These are phyloP conservation scores for Lophius americanus DNA, from an alignment of 2,797 vertebrate genomes.

Conservation along the genomic window DNA sequence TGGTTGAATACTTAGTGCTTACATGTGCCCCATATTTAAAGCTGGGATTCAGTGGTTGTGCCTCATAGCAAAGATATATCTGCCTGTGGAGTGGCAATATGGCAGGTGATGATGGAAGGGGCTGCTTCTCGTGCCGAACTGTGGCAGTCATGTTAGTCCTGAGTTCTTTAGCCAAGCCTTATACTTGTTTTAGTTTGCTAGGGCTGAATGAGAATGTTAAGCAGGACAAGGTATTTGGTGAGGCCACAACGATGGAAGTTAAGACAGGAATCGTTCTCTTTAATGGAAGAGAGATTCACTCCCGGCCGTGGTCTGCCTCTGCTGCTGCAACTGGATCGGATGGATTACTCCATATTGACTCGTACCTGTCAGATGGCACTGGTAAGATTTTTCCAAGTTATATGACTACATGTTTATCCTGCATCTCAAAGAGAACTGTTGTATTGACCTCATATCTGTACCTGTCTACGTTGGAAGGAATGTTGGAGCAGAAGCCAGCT, in stretches of 20 bases:
- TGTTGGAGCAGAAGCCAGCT: background rate
- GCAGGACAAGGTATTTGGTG: background rate
- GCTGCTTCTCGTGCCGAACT: background rate
- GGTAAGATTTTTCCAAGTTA: conserved; percentile 12
- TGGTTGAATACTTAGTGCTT: conserved; percentile 3
- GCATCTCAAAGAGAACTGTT: background rate
- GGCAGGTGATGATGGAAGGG: conserved; percentile 19
- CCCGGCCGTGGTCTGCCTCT: background rate
- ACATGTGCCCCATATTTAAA: conserved; percentile 1
- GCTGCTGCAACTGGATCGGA: background rate
- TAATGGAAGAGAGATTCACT: conserved; percentile 24
- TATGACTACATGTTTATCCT: background rate
- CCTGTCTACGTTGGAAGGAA: background rate
- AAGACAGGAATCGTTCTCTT: conserved; percentile 20
- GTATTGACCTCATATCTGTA: background rate
- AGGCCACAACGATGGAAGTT: background rate
- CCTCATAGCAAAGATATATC: background rate
- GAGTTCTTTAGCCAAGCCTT: conserved; percentile 13
- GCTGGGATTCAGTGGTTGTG: background rate
- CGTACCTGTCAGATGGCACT: background rate
- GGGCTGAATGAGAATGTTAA: background rate
- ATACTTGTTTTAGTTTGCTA: conserved; percentile 26
- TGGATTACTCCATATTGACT: background rate
- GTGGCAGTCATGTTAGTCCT: conserved; percentile 42
- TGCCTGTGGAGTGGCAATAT: conserved; percentile 17